phyloP scores from a whole-genome alignment of 1,140 invertebrate species.

The Neuroterus valhalla region DNA sequence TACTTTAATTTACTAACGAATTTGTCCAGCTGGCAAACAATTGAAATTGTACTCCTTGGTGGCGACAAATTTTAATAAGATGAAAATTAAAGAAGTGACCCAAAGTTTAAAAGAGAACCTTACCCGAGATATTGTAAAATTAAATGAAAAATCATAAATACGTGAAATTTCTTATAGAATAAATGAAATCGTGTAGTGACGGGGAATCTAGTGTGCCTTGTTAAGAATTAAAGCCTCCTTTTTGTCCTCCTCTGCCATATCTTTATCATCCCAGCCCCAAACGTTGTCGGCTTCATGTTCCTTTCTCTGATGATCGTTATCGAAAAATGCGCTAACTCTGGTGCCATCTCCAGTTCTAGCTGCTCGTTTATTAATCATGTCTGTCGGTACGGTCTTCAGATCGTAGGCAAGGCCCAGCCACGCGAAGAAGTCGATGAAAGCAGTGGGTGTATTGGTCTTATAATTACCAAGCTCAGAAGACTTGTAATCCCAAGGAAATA shows the following conservation, averaged over 20 bases:
- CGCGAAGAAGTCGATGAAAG: conserved; percentile 88
- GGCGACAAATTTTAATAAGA: too few species aligned
- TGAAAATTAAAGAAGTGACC: too few species aligned
- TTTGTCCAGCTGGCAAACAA: too few species aligned
- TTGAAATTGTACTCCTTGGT: too few species aligned
- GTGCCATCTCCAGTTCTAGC: conserved; percentile 80
- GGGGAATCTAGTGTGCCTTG: conserved; percentile 59
- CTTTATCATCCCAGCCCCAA: conserved; percentile 81
- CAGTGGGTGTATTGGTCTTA: conserved; percentile 85
- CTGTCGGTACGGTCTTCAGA: conserved; percentile 79
- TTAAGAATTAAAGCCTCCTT: conserved; percentile 69
- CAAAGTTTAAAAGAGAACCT: not conserved
- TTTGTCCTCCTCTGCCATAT: conserved; percentile 77
- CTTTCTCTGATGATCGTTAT: conserved; percentile 48
- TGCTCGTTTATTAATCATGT: conserved; percentile 77
- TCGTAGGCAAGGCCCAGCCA: conserved; percentile 86
- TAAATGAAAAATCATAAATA: conserved; percentile 16
- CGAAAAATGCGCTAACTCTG: conserved; percentile 53
- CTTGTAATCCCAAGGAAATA: conserved; percentile 92
- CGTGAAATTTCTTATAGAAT: conserved; percentile 1
- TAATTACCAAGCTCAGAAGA: conserved; percentile 84
- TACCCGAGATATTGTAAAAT: not conserved
- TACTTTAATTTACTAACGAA: too few species aligned
- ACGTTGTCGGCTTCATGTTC: conserved; percentile 74
- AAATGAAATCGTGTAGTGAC: not conserved